phyloP scores from a whole-genome alignment of 2,797 vertebrate genomes.

The Ceryle rudis region DNA sequence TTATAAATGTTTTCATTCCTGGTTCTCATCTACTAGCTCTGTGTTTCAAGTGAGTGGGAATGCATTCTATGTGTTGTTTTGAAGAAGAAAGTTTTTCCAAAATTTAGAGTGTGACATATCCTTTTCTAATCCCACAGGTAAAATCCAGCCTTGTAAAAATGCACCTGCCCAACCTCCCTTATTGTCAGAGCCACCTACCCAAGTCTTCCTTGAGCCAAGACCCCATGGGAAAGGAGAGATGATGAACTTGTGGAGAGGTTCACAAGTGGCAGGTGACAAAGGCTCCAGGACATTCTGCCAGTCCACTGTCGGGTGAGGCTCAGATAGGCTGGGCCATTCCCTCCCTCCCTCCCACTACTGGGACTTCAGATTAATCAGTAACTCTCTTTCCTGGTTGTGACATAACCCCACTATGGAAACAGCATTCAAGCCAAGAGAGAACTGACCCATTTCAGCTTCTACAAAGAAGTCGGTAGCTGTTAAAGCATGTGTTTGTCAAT shows the following conservation, averaged over 20 bases:
- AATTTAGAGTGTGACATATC: not conserved
- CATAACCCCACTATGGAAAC: not conserved
- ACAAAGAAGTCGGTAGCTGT: not conserved
- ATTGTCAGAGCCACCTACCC: not conserved
- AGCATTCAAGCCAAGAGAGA: not conserved
- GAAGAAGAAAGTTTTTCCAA: not conserved
- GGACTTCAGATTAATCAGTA: not conserved
- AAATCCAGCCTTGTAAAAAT: not conserved
- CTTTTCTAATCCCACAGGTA: not conserved
- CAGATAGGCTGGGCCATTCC: not conserved
- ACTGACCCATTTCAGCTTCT: not conserved
- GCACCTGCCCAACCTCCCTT: not conserved
- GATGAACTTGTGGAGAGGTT: not conserved
- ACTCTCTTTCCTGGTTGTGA: not conserved
- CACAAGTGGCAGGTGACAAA: not conserved
- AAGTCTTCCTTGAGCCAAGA: not conserved
- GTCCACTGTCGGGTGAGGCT: not conserved
- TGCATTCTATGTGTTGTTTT: not conserved
- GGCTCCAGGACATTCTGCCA: not conserved
- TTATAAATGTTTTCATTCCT: not conserved
- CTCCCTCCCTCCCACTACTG: not conserved
- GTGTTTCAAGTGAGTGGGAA: not conserved
- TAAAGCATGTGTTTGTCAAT: not conserved
- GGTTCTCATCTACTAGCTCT: not conserved
- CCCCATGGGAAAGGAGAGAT: not conserved